Base-by-base conservation (phyloP, 2,113 vertebrate species). In the Eurystomus gularis region DNA sequence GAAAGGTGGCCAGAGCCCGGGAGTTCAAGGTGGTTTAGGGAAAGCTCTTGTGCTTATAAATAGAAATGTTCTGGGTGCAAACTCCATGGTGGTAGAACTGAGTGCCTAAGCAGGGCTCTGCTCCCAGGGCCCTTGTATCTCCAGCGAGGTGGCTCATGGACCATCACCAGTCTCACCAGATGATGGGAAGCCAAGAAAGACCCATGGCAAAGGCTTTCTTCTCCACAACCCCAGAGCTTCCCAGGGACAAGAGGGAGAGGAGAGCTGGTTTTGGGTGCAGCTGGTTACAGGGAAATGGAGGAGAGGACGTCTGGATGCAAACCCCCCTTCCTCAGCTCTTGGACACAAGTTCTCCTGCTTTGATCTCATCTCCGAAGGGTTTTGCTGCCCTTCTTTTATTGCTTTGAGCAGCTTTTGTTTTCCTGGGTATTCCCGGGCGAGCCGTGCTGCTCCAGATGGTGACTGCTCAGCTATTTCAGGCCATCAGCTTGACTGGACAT, bases 61-160 rank as follows among this genome's bases (percentile, higher is more conserved):
- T 23, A 39, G 49, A 29, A 69, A 89, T 75, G 44, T 17, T 61
- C 49, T 25, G 76, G 39, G 40, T 69, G 7, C n/a, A 58, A 31
- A 28, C 39, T 42, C 70, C 17, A 5, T 8, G 21, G 20, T 66
- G 71, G 26, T 3, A 20, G 58, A 18, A 26, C 66, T 31, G 72
- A 44, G 62, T 58, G 49, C 24, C 33, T 14, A 20, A 61, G 62
- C 39, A 55, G 57, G 2, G 75, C 52, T 68, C 46, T 49, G 46
- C 37, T 66, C 25, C 4, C 33, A 37, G 42, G 13, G 25, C 9
- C 21, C 61, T 25, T 0, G 0, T 23, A 10, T 11, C 33, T 80
- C 39, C 35, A 31, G 54, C 0, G 2, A 60, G 46, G 57, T 2
- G 2, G 37, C 42, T 46, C 40, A 7, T 0, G 15, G 57, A 40